Conservation (phyloP, 2,888 invertebrate species). For the Acronicta alni region DNA sequence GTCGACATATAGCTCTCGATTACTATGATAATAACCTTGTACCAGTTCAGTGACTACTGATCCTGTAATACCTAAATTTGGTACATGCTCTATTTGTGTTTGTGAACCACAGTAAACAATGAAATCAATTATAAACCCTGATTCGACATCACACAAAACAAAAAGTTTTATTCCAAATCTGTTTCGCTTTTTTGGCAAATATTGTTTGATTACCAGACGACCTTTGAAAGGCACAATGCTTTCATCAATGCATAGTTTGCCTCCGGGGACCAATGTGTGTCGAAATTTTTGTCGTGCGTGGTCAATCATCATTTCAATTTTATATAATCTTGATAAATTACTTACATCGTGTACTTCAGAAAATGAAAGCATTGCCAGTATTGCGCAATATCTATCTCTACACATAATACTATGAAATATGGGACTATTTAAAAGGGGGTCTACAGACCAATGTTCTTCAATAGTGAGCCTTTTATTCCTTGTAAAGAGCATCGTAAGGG, state of each 20-base stretch:
- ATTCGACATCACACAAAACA: slow-evolving; percentile 53
- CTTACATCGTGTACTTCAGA: slow-evolving; percentile 24
- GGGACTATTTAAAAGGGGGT: slow-evolving; percentile 34
- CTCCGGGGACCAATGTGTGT: slow-evolving; percentile 38
- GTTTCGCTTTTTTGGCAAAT: slow-evolving; percentile 51
- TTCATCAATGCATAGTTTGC: slow-evolving; percentile 51
- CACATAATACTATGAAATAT: slow-evolving; percentile 26
- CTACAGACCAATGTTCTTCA: slow-evolving; percentile 48
- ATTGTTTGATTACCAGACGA: slow-evolving; percentile 47
- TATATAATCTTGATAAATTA: slow-evolving; percentile 33
- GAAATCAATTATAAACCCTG: slow-evolving; percentile 50
- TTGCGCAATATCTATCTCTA: slow-evolving; percentile 29
- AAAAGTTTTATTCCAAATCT: slow-evolving; percentile 51
- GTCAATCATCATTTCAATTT: slow-evolving; percentile 37
- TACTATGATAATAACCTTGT: slow-evolving; percentile 43
- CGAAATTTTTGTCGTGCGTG: slow-evolving; percentile 42
- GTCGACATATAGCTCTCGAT: slow-evolving; percentile 49
- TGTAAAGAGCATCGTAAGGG: slow-evolving; percentile 45
- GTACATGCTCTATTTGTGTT: slow-evolving; percentile 36
- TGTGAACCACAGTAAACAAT: slow-evolving; percentile 48
- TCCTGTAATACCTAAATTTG: slow-evolving; percentile 39
- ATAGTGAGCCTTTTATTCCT: slow-evolving; percentile 43
- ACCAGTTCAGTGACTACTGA: slow-evolving; percentile 43
- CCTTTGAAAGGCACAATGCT: slow-evolving; percentile 55
- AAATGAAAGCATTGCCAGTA: slow-evolving; percentile 39